Evolutionary conservation across 2,888 invertebrate genomes (phyloP), one percentile per base, ranked within the genome.

Genomic region (Rhamnusium bicolor): DNA sequence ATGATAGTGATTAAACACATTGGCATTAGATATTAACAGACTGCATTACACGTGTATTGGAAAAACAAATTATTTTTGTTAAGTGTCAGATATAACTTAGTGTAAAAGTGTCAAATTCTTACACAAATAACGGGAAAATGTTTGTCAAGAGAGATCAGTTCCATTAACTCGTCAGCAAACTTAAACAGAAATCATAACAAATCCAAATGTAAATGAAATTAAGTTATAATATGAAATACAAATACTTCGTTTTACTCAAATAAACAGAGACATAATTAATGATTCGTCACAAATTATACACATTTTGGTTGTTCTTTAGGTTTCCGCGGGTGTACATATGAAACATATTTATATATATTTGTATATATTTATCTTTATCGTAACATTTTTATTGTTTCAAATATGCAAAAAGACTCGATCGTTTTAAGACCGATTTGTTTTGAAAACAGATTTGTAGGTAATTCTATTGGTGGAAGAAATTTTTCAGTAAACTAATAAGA

Each of bases 161-260:
- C 40, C 40, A 40, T 40, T 40, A 40, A n/a, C 40, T 40, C 40
- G 10, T 40, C 40, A 40, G 40, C 12, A 40, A 40, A 40, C n/a
- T 40, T n/a, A 40, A 40, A n/a, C 40, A 40, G 40, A 2, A 40
- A 40, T 40, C 40, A 40, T n/a, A 40, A 40, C 40, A 40, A 40
- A 40, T 21, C 19, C 19, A 21, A n/a, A 53, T 24, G 53, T 21
- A 40, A n/a, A 40, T 40, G 40, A 40, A 40, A n/a, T 40, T 12
- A 68, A 71, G 61, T 63, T 69, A 58, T 71, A 69, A 74, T 74
- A 71, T 71, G 49, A 58, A 71, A 74, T 61, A 72, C 72, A 75
- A 75, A 75, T 72, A 72, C 69, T 70, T 75, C 72, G 71, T 69
- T 74, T 62, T 56, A 56, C 54, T 29, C 69, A 72, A 75, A 75